Conservation (phyloP, 2,797 vertebrate species). For the Streptopelia turtur region DNA sequence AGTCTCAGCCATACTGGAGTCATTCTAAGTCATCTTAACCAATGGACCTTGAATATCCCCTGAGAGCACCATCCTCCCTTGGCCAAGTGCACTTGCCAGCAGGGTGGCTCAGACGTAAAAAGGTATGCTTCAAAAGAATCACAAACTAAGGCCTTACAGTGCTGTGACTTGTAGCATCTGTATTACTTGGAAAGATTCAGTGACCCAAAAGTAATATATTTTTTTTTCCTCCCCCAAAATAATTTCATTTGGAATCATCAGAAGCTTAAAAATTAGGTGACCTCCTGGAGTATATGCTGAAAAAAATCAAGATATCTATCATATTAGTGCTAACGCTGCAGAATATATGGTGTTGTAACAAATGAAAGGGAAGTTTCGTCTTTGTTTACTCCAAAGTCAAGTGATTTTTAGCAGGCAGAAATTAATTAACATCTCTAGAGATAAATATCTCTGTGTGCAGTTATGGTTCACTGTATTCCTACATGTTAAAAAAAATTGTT, state of each 20-base stretch:
- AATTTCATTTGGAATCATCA: neutral
- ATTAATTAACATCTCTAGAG: neutral
- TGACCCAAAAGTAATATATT: neutral
- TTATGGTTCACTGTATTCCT: neutral
- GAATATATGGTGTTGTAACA: neutral
- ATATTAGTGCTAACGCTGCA: neutral
- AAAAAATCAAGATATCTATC: neutral
- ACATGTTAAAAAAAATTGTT: neutral
- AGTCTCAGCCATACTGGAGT: neutral
- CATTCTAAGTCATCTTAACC: neutral
- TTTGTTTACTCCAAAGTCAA: neutral
- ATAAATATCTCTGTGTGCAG: neutral
- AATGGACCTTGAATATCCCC: neutral
- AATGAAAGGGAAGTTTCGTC: constrained; percentile 7
- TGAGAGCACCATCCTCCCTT: neutral
- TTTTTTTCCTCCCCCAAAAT: neutral
- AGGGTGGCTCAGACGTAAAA: neutral
- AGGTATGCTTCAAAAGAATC: neutral
- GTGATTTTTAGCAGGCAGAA: constrained; percentile 18
- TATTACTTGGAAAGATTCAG: neutral
- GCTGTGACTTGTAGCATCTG: neutral
- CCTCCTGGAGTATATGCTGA: neutral
- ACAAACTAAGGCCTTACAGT: neutral
- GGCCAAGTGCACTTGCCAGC: neutral
- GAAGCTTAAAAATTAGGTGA: constrained; percentile 10